Evolutionary conservation across 2,113 vertebrate genomes (phyloP).

Genomic region (Petrocephalus microphthalmus): DNA sequence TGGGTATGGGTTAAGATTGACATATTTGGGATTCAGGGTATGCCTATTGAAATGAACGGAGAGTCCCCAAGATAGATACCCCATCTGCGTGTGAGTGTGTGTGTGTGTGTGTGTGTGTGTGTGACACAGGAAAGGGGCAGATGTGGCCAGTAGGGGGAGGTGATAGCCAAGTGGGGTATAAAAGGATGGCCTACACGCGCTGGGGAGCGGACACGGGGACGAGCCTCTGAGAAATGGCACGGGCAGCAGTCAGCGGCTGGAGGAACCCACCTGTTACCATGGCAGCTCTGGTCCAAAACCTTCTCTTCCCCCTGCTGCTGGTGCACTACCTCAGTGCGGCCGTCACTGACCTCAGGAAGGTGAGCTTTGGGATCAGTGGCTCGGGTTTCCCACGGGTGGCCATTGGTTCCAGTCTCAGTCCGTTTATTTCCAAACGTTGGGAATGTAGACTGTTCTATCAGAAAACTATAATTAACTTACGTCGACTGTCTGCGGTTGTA

Average conservation of each 20-base stretch:
- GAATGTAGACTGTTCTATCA: not conserved
- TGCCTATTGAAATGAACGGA: not conserved
- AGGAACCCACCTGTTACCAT: not conserved
- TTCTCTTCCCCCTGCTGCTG: not conserved
- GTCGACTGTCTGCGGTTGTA: not conserved
- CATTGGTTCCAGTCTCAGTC: not conserved
- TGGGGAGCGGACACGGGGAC: conserved; percentile 20
- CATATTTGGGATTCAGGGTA: not conserved
- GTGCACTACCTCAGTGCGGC: not conserved
- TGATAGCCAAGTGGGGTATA: conserved; percentile 19
- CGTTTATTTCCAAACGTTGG: not conserved
- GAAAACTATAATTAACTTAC: not conserved
- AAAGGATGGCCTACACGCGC: conserved; percentile 25
- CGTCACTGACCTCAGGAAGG: not conserved
- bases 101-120: not conserved
- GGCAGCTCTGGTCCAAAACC: not conserved
- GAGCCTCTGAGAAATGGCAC: not conserved
- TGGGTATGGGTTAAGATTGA: not conserved
- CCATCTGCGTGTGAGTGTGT: not conserved
- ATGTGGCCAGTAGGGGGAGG: not conserved
- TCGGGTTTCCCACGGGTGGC: not conserved
- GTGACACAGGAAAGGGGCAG: conserved; percentile 18
- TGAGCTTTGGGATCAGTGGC: not conserved
- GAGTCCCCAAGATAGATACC: not conserved
- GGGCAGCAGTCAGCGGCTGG: not conserved